phyloP scores from a whole-genome alignment of 2,888 invertebrate species.

The Spialia ferax region DNA sequence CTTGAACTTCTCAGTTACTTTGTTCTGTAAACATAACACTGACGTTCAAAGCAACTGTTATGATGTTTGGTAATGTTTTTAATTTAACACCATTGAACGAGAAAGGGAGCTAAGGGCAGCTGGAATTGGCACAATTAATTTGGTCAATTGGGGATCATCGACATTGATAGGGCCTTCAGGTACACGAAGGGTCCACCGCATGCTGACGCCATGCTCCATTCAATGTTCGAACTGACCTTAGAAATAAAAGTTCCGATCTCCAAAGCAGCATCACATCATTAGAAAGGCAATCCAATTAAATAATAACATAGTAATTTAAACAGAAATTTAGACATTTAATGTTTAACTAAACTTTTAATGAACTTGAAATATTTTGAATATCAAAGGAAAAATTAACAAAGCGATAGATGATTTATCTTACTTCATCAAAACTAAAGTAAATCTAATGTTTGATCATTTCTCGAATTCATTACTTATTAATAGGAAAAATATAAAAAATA shows the following conservation, averaged over 20 bases:
- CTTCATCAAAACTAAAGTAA: conserved; percentile 9
- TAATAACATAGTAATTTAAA: conserved; percentile 42
- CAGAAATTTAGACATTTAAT: conserved; percentile 14
- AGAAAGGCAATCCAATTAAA: conserved; percentile 74
- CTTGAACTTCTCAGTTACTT: conserved; percentile 95
- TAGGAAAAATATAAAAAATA: background rate
- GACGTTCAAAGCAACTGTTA: conserved; percentile 52
- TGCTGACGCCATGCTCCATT: conserved; percentile 80
- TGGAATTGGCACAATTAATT: background rate
- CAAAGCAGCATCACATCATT: conserved; percentile 85
- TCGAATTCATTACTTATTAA: conserved; percentile 5
- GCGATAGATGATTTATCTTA: conserved; percentile 3
- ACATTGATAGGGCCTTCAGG: conserved; percentile 44
- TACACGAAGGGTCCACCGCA: conserved; percentile 70
- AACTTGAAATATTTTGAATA: background rate
- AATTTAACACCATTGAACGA: background rate
- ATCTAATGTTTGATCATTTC: conserved; percentile 28
- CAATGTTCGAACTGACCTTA: conserved; percentile 80
- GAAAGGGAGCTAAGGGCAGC: conserved; percentile 1
- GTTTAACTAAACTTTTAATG: background rate
- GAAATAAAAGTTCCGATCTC: conserved; percentile 80
- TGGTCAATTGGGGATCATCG: background rate
- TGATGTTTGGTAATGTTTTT: background rate
- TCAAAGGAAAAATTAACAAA: background rate
- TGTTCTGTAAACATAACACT: conserved; percentile 87